A percentile compares a stretch with the other conserved stretches of the same genome.
Conservation (phyloP, 2,113 vertebrate species). For the Cynocephalus volans region DNA sequence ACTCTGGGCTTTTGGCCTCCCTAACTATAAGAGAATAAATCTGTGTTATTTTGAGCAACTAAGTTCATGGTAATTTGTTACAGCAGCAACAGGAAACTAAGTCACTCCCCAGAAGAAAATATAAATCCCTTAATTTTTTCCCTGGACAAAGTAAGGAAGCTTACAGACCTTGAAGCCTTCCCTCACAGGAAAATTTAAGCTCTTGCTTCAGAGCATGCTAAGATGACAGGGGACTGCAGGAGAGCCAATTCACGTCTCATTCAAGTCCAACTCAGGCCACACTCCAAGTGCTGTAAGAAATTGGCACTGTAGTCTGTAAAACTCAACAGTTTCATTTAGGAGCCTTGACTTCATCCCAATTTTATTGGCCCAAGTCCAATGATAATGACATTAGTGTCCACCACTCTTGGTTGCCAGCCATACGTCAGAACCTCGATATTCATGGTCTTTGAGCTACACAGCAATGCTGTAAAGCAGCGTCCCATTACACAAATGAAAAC, state of each 20-base stretch:
- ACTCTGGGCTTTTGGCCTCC: neutral
- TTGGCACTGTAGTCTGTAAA: neutral
- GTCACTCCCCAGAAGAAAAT: neutral
- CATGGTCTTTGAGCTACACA: neutral
- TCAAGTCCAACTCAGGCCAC: neutral
- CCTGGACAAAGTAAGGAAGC: neutral
- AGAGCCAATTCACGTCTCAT: neutral
- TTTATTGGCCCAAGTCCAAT: neutral
- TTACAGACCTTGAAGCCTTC: neutral
- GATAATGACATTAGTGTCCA: neutral
- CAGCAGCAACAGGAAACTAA: neutral
- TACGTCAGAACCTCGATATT: rapidly evolving
- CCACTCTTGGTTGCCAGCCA: neutral
- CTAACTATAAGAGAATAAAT: too few relatives aligned
- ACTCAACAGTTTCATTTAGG: neutral
- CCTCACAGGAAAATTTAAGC: neutral
- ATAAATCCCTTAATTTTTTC: neutral
- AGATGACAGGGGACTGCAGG: neutral
- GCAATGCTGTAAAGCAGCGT: neutral
- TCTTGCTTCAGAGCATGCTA: neutral
- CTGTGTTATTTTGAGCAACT: neutral
- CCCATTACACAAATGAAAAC: neutral
- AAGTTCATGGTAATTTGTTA: neutral
- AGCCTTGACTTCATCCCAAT: neutral
- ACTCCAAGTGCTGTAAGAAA: neutral